phyloP scores from a whole-genome alignment of 2,888 invertebrate genomes.

The Sinodicranocentrus sp. region DNA sequence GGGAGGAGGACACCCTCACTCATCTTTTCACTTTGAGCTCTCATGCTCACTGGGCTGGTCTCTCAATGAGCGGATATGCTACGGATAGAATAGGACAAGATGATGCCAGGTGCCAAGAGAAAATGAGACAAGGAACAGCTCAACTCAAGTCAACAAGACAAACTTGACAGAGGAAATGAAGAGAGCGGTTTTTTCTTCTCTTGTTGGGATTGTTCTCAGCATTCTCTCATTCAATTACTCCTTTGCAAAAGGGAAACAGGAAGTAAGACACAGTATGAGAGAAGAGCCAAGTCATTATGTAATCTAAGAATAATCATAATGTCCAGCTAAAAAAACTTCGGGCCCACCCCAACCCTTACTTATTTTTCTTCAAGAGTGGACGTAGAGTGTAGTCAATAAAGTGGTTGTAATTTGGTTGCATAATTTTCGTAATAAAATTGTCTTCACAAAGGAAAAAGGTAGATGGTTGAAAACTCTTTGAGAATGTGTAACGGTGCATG shows the following conservation, averaged over 20 bases:
- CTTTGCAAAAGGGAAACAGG: too few relatives aligned
- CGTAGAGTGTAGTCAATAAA: too few relatives aligned
- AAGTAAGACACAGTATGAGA: too few relatives aligned
- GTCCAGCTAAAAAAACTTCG: constrained; percentile 1
- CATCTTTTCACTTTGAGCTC: not conserved
- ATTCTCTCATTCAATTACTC: too few relatives aligned
- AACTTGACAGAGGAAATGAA: constrained; percentile 47
- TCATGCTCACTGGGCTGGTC: constrained; percentile 4
- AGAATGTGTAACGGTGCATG: constrained; percentile 50
- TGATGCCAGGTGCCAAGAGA: constrained; percentile 37
- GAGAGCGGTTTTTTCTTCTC: constrained; percentile 22
- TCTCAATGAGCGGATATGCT: constrained; percentile 36
- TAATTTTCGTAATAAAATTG: too few relatives aligned
- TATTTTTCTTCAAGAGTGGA: too few relatives aligned
- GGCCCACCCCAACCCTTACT: too few relatives aligned
- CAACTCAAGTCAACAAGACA: not conserved
- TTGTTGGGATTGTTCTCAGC: too few relatives aligned
- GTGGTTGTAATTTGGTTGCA: too few relatives aligned
- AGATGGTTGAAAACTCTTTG: too few relatives aligned
- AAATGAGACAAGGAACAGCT: not conserved
- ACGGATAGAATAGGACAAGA: not conserved
- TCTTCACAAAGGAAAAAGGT: too few relatives aligned
- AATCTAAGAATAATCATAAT: constrained; percentile 4
- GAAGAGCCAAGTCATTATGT: not conserved
- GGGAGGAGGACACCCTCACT: not conserved